Percentiles rank a stretch among this genome's conserved stretches.
Conservation (phyloP, 2,888 invertebrate genomes). For the Lydus trimaculatus region DNA sequence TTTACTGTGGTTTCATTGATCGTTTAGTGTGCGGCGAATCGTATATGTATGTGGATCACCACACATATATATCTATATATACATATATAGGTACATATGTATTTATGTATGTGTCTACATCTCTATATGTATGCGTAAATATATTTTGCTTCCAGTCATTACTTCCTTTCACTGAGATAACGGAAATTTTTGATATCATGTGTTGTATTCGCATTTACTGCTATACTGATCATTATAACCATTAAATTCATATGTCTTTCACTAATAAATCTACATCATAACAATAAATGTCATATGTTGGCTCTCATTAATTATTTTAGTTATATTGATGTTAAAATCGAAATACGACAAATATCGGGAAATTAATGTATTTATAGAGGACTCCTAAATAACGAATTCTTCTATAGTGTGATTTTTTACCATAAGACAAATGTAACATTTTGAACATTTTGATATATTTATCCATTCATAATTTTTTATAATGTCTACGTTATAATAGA, state of each 20-base stretch:
- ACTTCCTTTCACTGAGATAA: conserved; percentile 32
- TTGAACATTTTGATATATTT: too few species aligned
- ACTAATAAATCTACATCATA: conserved; percentile 3
- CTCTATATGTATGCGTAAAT: background rate
- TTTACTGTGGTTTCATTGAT: conserved; percentile 39
- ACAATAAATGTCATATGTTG: background rate
- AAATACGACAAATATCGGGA: background rate
- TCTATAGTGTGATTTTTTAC: too few species aligned
- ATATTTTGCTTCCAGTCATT: conserved; percentile 33
- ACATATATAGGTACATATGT: background rate
- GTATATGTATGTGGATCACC: conserved; percentile 26
- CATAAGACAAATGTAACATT: too few species aligned
- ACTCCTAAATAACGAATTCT: too few species aligned
- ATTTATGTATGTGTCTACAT: background rate
- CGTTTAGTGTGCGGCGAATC: conserved; percentile 37
- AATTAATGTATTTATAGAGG: too few species aligned
- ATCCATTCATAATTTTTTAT: too few species aligned
- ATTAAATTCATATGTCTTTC: conserved; percentile 15
- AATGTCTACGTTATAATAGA: too few species aligned
- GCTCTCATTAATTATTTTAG: background rate
- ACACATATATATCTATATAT: background rate
- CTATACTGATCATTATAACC: conserved; percentile 22
- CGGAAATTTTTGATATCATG: conserved; percentile 27
- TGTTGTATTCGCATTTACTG: conserved; percentile 19
- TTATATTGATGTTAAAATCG: background rate